Base-by-base conservation (phyloP, 2,888 invertebrate genomes). In the Salpingus planirostris region DNA sequence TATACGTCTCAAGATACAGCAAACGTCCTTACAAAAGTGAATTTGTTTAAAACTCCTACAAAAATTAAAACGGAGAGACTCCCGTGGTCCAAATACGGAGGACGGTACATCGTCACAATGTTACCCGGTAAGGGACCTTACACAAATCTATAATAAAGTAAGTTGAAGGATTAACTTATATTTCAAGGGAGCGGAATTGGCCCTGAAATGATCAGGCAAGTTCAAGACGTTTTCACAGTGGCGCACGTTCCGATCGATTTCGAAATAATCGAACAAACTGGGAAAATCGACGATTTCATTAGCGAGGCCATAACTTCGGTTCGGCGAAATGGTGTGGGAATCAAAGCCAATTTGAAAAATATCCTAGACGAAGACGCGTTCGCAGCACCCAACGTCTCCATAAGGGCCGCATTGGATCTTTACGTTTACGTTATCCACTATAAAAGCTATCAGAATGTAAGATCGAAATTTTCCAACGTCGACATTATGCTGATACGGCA, bases 401-500 rank as follows among this genome's bases (percentile, higher is more conserved):
- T 74, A 7, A 50, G 71, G 31, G 62, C 64, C 15, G 57, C 65
- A 24, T 54, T 76, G 25, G 68, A 73, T 45, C 55, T 77, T 24
- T 74, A 65, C 59, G 71, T 70, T 11, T 71, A 70, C 50, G 64
- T 75, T 7, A 60, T 73, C n/a, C 66, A 67, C 37, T 71, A 69
- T 46, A 66, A 65, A 42, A 65, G 69, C 2, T 64, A 69, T 33
- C 65, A 68, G 11, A 67, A 66, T 3, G 56, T 74, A 3, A 55
- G 57, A 2, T 47, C 62, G 22, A 44, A 40, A 30, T 58, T 62
- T 49, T 35, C 52, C 11, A 60, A 67, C 33, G 55, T 76, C 14
- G 74, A 78, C 49, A 59, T 76, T 29, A 62, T 74, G 5, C 45
- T 76, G 13, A 69, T 76, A 24, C 56, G 76, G 12, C 74, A 78